Percentiles rank a stretch among this genome's conserved stretches.
Conservation (phyloP, 2,113 vertebrate genomes). For the Dolichallabes microphthalmus region DNA sequence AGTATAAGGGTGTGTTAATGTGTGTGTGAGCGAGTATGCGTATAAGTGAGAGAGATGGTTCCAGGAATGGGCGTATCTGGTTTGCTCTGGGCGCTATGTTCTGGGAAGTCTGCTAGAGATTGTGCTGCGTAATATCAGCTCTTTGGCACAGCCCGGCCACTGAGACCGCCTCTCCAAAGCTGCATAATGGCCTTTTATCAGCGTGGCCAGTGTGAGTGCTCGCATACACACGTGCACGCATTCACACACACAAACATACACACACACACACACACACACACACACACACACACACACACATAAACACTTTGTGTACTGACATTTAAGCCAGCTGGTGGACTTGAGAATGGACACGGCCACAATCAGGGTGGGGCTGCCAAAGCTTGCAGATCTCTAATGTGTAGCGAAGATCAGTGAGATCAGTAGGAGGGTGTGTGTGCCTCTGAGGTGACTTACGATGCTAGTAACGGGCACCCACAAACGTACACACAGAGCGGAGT, state of each 20-base stretch:
- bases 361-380: slow-evolving; percentile 35
- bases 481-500: neutral
- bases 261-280: slow-evolving; percentile 41
- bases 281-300: slow-evolving; percentile 42
- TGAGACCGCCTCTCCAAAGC: slow-evolving; percentile 57
- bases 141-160: slow-evolving; percentile 39
- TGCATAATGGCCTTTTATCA: slow-evolving; percentile 57
- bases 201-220: slow-evolving; percentile 36
- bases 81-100: slow-evolving; percentile 50
- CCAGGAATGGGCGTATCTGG: slow-evolving; percentile 60
- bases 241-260: slow-evolving; percentile 34
- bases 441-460: neutral
- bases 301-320: slow-evolving; percentile 17
- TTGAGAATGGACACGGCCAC: slow-evolving; percentile 41
- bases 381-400: slow-evolving; percentile 19
- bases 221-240: no score
- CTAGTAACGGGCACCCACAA: neutral
- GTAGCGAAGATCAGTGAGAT: slow-evolving; percentile 14
- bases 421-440: slow-evolving; percentile 17
- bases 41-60: slow-evolving; percentile 50
- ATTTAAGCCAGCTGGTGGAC: slow-evolving; percentile 37
- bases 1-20: slow-evolving; percentile 46
- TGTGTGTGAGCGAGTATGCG: slow-evolving; percentile 37
- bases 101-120: slow-evolving; percentile 60
- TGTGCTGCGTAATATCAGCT: slow-evolving; percentile 57